Evolutionary conservation across 2,888 invertebrate species (phyloP), one percentile per base, ranked within the genome.

Genomic region (Noctua comes): DNA sequence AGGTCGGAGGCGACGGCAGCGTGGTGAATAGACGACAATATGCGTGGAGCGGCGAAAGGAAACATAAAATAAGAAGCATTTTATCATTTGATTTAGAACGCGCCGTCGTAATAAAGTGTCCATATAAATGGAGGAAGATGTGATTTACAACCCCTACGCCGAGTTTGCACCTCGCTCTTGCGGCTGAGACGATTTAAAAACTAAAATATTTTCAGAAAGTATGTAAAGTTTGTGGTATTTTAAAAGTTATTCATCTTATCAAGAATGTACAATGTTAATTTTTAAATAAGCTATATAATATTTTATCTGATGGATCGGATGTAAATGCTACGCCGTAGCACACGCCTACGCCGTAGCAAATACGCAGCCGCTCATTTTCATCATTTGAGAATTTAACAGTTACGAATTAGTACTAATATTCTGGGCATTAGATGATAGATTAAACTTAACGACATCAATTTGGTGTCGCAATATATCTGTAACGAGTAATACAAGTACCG

Each of bases 61-160:
- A 95, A 95, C 93, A 95, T 96, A 95, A 96, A 96, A 96, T 96
- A 95, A 95, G 94, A 95, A 95, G 94, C 95, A 94, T 96, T 96
- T 96, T 96, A 96, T 96, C 95, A 96, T 96, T 96, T 96, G 96
- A 96, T 96, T 96, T 96, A 96, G 95, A 96, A 95, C 94, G 93
- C 94, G 94, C 93, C 95, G 93, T 94, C 94, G 95, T 95, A 96
- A 96, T 96, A 96, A 96, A 96, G 95, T 96, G 96, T 96, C 96
- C 95, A 95, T 96, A 95, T 96, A 96, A 96, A 96, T 95, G 95
- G 95, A 95, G 94, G 92, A 92, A 93, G 95, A 95, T 95, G 94
- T 96, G 96, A 96, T 96, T 96, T 96, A 96, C 93, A 93, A 92
- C 92, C 91, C 87, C 91, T 92, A 94, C 94, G 92, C 92, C 88